phyloP scores from a whole-genome alignment of 2,888 invertebrate species.

The Lissonota sp. region DNA sequence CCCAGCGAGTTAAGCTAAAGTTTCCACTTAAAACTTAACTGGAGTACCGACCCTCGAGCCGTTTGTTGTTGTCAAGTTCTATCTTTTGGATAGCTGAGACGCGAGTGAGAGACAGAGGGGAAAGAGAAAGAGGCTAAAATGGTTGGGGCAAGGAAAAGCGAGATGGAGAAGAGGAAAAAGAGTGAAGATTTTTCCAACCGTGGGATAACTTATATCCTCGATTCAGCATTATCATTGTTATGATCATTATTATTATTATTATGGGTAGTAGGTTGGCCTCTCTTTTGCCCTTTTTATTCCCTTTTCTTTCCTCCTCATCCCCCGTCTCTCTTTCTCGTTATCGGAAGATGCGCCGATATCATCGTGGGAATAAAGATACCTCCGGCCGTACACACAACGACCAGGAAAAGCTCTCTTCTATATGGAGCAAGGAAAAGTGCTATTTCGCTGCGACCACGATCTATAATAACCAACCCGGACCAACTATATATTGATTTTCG shows the following conservation, averaged over 20 bases:
- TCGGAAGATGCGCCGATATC: slow-evolving; percentile 56
- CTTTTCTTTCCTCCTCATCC: slow-evolving; percentile 33
- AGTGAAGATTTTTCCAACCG: slow-evolving; percentile 44
- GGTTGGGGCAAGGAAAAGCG: slow-evolving; percentile 31
- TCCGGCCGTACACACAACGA: slow-evolving; percentile 30
- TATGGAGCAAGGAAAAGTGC: slow-evolving; percentile 20
- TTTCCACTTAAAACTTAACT: slow-evolving; percentile 67
- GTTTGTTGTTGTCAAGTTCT: slow-evolving; percentile 65
- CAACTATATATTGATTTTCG: slow-evolving; percentile 36
- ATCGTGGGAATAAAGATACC: slow-evolving; percentile 44
- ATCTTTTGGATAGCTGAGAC: slow-evolving; percentile 58
- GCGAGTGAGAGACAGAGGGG: slow-evolving; percentile 42
- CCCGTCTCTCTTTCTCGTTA: slow-evolving; percentile 49
- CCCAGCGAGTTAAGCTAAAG: slow-evolving; percentile 62
- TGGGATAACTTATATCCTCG: slow-evolving; percentile 56
- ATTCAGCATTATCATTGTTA: slow-evolving; percentile 62
- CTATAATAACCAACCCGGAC: slow-evolving; percentile 39
- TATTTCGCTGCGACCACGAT: slow-evolving; percentile 30
- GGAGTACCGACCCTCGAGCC: slow-evolving; percentile 57
- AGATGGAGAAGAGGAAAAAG: slow-evolving; percentile 28
- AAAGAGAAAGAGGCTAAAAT: slow-evolving; percentile 35
- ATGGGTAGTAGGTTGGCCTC: slow-evolving; percentile 40
- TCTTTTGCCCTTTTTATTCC: slow-evolving; percentile 9
- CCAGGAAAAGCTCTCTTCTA: slow-evolving; percentile 27
- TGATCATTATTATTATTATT: slow-evolving; percentile 55